A percentile compares a stretch with the other conserved stretches of the same genome.
Conservation (phyloP, 2,113 vertebrate genomes). For the Callorhinus ursinus region DNA sequence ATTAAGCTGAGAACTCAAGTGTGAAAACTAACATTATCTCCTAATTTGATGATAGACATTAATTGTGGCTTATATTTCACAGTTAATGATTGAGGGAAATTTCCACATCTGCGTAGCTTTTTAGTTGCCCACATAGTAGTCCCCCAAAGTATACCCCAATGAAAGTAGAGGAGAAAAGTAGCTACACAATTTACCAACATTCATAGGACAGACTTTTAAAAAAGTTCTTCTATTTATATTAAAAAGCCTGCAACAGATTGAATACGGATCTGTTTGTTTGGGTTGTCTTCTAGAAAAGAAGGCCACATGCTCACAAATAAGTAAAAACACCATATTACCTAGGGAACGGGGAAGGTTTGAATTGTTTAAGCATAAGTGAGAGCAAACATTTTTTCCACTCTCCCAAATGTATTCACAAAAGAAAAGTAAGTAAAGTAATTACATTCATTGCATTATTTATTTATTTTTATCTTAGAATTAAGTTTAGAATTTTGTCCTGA, state of each 20-base stretch:
- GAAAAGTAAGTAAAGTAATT: conserved; percentile 6
- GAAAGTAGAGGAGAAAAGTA: not conserved
- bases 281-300: not conserved
- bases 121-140: not conserved
- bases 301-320: not conserved
- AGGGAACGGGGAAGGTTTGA: not conserved
- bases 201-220: not conserved
- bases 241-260: not conserved
- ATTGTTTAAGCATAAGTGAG: not conserved
- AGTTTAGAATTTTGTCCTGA: not conserved
- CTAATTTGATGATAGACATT: conserved; percentile 7
- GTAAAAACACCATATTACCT: not conserved
- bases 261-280: conserved; percentile 10
- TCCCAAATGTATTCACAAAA: not conserved
- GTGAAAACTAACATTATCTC: conserved; percentile 11
- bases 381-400: not conserved
- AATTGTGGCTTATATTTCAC: not conserved
- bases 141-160: not conserved
- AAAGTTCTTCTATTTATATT: not conserved
- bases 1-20: conserved; percentile 51
- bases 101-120: not conserved
- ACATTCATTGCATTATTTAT: not conserved
- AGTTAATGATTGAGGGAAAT: not conserved
- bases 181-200: not conserved
- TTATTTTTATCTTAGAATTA: not conserved